Percentiles rank a stretch among this genome's conserved stretches.
Evolutionary conservation across 1,140 invertebrate genomes (phyloP).

Genomic region (Heterodera carotae): DNA sequence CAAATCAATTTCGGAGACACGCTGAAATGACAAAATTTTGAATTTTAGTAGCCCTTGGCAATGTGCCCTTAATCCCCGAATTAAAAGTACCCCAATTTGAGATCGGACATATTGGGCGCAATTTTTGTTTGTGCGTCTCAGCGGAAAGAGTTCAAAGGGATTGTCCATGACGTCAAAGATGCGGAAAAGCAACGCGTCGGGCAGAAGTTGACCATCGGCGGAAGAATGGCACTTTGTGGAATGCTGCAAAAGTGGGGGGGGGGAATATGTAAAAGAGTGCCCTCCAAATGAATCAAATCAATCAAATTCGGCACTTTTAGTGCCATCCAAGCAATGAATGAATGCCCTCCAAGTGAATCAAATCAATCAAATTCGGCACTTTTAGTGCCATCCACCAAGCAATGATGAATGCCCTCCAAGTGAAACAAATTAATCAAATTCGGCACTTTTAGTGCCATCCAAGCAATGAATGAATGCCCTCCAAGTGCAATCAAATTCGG

Average conservation of each 20-base stretch:
- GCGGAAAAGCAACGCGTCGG: conserved; percentile 1
- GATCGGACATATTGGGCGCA: conserved; percentile 7
- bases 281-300: not conserved
- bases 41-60: not conserved
- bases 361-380: no score
- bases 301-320: no score
- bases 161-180: conserved; percentile 20
- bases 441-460: no score
- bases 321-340: no score
- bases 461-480: no score
- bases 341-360: no score
- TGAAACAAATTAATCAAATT: no score
- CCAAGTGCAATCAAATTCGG: no score
- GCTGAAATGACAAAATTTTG: not conserved
- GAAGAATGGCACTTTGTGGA: not conserved
- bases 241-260: not conserved
- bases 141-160: conserved; percentile 22
- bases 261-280: not conserved
- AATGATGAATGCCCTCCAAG: no score
- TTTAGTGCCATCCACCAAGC: no score
- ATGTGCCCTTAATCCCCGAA: not conserved
- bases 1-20: conserved; percentile 43
- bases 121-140: conserved; percentile 9
- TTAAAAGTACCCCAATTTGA: conserved; percentile 8
- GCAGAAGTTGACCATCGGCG: not conserved